Evolutionary conservation across 2,888 invertebrate genomes (phyloP), one percentile per base, ranked within the genome.

Genomic region (Magallana nippona): DNA sequence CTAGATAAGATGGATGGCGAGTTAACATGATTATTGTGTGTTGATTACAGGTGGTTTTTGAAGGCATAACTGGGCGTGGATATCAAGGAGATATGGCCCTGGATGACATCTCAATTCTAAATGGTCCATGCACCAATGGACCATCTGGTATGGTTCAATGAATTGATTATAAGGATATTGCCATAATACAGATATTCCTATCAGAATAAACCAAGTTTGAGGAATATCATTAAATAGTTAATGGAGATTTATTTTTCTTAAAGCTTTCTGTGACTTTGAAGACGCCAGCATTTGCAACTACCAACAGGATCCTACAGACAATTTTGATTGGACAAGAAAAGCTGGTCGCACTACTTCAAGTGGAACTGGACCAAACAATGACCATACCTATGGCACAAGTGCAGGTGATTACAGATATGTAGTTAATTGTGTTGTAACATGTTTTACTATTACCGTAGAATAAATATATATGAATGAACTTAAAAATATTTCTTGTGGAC

Each of bases 21-120:
- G 44, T 44, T 44, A 44, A 44, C 8, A 44, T 3, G 5, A 44
- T 44, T 44, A 44, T 44, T 44, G 44, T 44, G 44, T 44, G 15
- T 15, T 27, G 10, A 13, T 27, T 71, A 27, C 57, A 79, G 92
- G 85, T 93, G 78, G 90, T 92, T 10, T 93, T 94, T 88, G 94
- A 93, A 84, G 93, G 89, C 0, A 80, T 92, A 13, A 85, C 86
- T 55, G 94, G 93, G 13, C 88, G 79, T 19, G 91, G 93, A 44
- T 90, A 87, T 85, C 85, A 83, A 58, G 93, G 93, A 22, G 93
- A 93, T 84, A 93, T 94, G 63, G 93, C 93, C 32, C 89, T 94
- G 81, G 94, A 94, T 88, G 94, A 94, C 86, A 90, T 94, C 81
- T 87, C 89, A 11, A 88, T 93, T 11, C 86, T 88, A 15, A 87